Evolutionary conservation across 2,113 vertebrate genomes (phyloP), one percentile per base, ranked within the genome.

Genomic region (Grammomys surdaster): DNA sequence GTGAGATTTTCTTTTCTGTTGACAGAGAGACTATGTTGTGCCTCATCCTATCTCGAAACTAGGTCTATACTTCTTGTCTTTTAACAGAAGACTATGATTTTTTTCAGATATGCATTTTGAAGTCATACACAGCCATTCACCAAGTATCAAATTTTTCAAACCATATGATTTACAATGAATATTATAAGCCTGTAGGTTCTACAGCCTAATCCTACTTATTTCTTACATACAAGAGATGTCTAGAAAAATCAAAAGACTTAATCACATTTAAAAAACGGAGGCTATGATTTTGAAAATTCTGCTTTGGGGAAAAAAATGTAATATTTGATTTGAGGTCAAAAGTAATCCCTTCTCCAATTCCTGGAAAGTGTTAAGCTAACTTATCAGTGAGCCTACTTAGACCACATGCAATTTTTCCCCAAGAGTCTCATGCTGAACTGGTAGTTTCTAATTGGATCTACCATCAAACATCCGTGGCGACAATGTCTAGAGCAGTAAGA

Each of bases 51-150:
- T 72, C 33, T 90, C 9, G 72, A 33, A 95, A 73, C 12, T 22
- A n/a, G 95, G 92, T 95, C 75, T 88, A 31, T 69, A 80, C 63
- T 88, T 89, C n/a, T 48, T 58, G 3, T 70, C 33, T 77, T n/a
- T 75, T 46, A 76, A 7, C 28, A 60, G 56, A 51, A 3, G 5
- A 67, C 80, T 26, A 31, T 77, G 48, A 73, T 8, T 17, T 12
- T 54, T 63, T 78, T 10, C 40, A 94, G 48, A n/a, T 48, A 76
- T 9, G 3, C 75, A 77, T 72, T 90, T 75, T 93, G 48, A 69
- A 89, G 46, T 60, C 75, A 54, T 87, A 13, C 5, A 43, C 28
- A 82, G 19, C 9, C 31, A 82, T 31, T 48, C 0, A 88, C 5
- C 20, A 48, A 93, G 7, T 65, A 87, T 87, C 54, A 88, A 75